phyloP scores from a whole-genome alignment of 2,113 vertebrate genomes.

The Tachysurus fulvidraco region DNA sequence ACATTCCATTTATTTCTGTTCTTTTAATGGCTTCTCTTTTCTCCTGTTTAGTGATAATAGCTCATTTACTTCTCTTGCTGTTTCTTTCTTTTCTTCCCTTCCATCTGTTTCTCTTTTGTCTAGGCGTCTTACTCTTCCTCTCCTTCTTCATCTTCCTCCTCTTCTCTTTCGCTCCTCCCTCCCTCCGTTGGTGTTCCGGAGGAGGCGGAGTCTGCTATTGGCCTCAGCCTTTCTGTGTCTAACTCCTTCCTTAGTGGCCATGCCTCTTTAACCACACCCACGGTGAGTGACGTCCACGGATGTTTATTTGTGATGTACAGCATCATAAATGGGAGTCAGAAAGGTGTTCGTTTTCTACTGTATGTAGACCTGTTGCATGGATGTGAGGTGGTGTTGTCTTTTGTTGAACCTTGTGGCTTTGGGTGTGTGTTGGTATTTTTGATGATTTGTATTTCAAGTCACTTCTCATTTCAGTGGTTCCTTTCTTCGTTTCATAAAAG shows the following conservation, averaged over 20 bases:
- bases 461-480: neutral
- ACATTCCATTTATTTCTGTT: slow-evolving; percentile 24
- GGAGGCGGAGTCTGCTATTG: slow-evolving; percentile 87
- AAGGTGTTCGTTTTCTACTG: neutral
- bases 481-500: neutral
- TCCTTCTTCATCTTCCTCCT: slow-evolving; percentile 66
- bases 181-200: slow-evolving; percentile 73
- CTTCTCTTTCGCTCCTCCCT: slow-evolving; percentile 60
- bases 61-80: slow-evolving; percentile 42
- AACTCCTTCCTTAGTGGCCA: slow-evolving; percentile 98
- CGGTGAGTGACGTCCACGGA: slow-evolving; percentile 83
- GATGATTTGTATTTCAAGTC: neutral
- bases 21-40: slow-evolving; percentile 3
- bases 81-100: slow-evolving; percentile 39
- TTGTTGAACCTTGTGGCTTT: neutral
- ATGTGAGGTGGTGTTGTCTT: neutral
- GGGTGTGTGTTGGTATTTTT: neutral
- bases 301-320: too few species aligned
- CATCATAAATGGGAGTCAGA: neutral
- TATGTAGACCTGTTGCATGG: neutral
- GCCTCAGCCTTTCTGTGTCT: slow-evolving; percentile 97
- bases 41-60: neutral
- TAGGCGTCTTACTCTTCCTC: slow-evolving; percentile 54
- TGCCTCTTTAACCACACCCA: slow-evolving; percentile 87
- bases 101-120: slow-evolving; percentile 19